Conservation (phyloP, 2,888 invertebrate species). For the Caenorhabditis japonica region DNA sequence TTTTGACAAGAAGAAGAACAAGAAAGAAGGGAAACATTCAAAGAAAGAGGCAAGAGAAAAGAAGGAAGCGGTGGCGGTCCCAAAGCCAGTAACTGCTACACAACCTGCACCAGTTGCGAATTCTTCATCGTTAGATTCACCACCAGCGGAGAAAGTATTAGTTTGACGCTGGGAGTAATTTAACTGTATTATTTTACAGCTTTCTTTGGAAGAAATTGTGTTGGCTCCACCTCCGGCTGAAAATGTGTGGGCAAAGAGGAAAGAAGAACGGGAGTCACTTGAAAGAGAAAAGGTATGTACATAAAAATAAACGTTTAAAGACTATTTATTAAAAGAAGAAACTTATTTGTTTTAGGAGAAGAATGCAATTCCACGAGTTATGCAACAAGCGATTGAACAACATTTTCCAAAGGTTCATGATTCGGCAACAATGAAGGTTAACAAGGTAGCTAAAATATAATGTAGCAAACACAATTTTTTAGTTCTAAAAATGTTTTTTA, state of each 20-base stretch:
- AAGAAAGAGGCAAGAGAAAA: conserved; percentile 21
- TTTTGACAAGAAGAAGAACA: conserved; percentile 27
- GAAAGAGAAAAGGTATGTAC: conserved; percentile 63
- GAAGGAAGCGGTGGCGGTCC: conserved; percentile 5
- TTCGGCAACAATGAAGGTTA: conserved; percentile 56
- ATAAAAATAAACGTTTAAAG: not conserved
- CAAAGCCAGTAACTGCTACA: not conserved
- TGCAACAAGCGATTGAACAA: conserved; percentile 62
- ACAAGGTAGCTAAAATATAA: conserved; percentile 42
- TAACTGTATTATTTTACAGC: too few species aligned
- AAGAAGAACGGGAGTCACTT: conserved; percentile 68
- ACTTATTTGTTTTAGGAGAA: conserved; percentile 23
- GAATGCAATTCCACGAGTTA: conserved; percentile 35
- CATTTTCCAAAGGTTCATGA: conserved; percentile 66
- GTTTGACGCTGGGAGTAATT: too few species aligned
- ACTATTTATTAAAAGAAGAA: too few species aligned
- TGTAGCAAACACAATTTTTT: too few species aligned
- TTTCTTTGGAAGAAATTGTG: conserved; percentile 35
- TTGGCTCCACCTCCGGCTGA: conserved; percentile 60
- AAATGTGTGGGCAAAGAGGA: conserved; percentile 75
- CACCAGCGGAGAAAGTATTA: conserved; percentile 7
- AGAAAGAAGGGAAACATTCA: conserved; percentile 12
- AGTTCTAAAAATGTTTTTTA: too few species aligned
- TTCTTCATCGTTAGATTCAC: not conserved
- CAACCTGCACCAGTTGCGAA: not conserved